Percentiles rank a stretch among this genome's conserved stretches.
These are phyloP conservation scores for Sphenodon punctatus DNA, from an alignment of 2,797 vertebrate species.

Conservation along the genomic window DNA sequence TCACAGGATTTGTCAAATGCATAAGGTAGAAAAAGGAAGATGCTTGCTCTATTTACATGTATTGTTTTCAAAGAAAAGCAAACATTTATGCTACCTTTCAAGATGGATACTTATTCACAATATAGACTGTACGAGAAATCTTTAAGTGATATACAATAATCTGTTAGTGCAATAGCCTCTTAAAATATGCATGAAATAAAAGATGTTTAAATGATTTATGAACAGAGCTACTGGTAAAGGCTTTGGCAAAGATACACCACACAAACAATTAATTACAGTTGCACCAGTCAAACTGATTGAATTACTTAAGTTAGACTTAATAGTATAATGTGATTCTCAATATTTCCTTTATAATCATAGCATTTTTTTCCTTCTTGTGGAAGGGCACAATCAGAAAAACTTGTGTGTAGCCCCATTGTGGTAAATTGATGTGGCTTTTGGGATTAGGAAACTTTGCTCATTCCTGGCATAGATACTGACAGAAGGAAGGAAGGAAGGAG, in stretches of 20 bases:
- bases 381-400: not conserved
- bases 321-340: constrained; percentile 10
- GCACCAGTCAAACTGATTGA: constrained; percentile 16
- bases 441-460: too few species aligned
- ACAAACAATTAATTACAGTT: constrained; percentile 32
- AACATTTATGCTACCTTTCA: not conserved
- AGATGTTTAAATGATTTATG: constrained; percentile 46
- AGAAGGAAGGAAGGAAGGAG: too few species aligned
- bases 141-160: not conserved
- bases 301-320: constrained; percentile 14
- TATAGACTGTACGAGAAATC: constrained; percentile 5
- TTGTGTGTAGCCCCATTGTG: too few species aligned
- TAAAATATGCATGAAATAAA: constrained; percentile 30
- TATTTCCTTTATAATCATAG: not conserved
- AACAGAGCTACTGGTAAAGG: not conserved
- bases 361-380: not conserved
- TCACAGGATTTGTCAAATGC: not conserved
- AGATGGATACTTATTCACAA: constrained; percentile 1
- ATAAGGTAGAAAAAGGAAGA: not conserved
- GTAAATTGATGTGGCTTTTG: too few species aligned
- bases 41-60: not conserved
- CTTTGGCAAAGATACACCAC: constrained; percentile 53
- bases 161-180: constrained; percentile 11
- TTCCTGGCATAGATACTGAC: too few species aligned
- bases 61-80: not conserved